Percentiles rank a stretch among this genome's conserved stretches.
Evolutionary conservation across 2,888 invertebrate species (phyloP).

Genomic region (Kryphioiulus occultus): DNA sequence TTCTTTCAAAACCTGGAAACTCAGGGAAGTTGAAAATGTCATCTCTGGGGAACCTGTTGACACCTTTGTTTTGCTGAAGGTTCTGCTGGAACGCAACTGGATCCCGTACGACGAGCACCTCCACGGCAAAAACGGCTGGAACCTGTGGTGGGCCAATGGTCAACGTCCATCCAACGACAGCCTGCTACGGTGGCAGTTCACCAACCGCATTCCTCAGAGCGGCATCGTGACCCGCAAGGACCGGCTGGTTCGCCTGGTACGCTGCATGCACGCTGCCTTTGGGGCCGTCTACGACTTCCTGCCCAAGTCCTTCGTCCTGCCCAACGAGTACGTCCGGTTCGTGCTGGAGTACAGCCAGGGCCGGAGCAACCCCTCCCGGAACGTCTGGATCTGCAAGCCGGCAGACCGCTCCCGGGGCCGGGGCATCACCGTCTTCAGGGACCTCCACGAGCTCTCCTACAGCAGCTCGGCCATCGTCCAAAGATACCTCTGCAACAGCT

Average conservation of each 20-base stretch:
- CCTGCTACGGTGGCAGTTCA: conserved; percentile 58
- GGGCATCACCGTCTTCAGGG: conserved; percentile 83
- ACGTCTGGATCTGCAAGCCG: conserved; percentile 83
- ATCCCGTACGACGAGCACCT: conserved; percentile 73
- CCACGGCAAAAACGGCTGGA: conserved; percentile 70
- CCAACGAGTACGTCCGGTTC: conserved; percentile 82
- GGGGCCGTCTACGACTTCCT: conserved; percentile 85
- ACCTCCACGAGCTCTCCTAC: conserved; percentile 65
- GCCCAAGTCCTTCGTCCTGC: conserved; percentile 82
- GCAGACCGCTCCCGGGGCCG: conserved; percentile 84
- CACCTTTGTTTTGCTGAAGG: conserved; percentile 63
- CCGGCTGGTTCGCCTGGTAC: conserved; percentile 76
- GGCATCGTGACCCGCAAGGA: conserved; percentile 86
- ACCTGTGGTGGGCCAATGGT: conserved; percentile 83
- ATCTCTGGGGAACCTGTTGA: no score
- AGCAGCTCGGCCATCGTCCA: conserved; percentile 82
- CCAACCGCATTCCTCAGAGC: conserved; percentile 85
- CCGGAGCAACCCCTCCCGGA: conserved; percentile 62
- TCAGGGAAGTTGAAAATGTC: no score
- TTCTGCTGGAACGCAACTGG: conserved; percentile 82
- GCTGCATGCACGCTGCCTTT: conserved; percentile 82
- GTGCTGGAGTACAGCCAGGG: conserved; percentile 77
- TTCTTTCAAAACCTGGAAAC: no score
- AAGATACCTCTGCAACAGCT: conserved; percentile 78
- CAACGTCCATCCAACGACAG: conserved; percentile 68